Evolutionary conservation across 2,797 vertebrate species (phyloP).

Genomic region (Cirrhinus mrigala): DNA sequence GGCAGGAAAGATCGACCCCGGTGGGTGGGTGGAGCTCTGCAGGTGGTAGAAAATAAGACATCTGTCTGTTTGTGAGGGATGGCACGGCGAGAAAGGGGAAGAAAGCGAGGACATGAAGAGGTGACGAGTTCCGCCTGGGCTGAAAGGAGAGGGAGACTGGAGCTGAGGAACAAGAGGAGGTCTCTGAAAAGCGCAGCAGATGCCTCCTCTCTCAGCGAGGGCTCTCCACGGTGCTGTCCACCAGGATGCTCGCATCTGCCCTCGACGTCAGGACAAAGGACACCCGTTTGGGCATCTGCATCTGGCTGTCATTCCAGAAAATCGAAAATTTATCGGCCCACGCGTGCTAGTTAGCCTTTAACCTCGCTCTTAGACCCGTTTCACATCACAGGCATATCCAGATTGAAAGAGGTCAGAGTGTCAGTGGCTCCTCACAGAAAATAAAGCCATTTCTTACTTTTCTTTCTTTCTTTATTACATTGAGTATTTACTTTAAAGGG

Average conservation of each 20-base stretch:
- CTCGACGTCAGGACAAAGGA: conserved; percentile 51
- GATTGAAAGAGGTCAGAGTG: background rate
- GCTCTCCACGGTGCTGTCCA: conserved; percentile 46
- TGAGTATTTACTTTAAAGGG: background rate
- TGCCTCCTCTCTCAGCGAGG: conserved; percentile 46
- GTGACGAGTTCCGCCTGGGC: conserved; percentile 68
- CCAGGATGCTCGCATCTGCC: conserved; percentile 43
- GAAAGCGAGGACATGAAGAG: conserved; percentile 58
- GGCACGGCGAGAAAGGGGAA: conserved; percentile 52
- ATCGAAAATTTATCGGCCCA: background rate
- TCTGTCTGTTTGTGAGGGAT: conserved; percentile 61
- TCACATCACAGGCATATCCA: background rate
- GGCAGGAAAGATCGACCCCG: conserved; percentile 33
- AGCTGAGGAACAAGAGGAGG: conserved; percentile 47
- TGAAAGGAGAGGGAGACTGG: conserved; percentile 49
- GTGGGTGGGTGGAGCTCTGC: conserved; percentile 59
- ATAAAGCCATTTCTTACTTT: background rate
- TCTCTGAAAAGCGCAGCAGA: conserved; percentile 53
- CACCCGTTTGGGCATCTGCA: conserved; percentile 47
- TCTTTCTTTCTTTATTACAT: too few species aligned
- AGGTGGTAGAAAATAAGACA: conserved; percentile 65
- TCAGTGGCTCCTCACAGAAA: background rate
- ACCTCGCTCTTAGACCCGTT: background rate
- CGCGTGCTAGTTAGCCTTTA: background rate
- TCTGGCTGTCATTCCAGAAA: conserved; percentile 46